These are phyloP conservation scores for Nephila pilipes DNA, from an alignment of 1,140 invertebrate genomes.

Conservation along the genomic window DNA sequence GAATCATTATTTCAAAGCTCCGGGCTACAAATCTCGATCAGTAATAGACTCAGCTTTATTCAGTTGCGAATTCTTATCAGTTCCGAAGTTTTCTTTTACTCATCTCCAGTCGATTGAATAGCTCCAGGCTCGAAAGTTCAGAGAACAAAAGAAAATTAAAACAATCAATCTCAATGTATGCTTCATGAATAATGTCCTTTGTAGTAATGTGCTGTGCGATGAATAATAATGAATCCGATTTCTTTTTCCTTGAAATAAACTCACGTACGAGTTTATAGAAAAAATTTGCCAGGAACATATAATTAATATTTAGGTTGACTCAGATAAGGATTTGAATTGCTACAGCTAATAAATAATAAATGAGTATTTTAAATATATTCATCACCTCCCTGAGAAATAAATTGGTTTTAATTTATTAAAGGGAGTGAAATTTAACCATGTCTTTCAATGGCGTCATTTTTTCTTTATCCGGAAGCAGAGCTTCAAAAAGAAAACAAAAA, in stretches of 20 bases:
- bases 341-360: neutral
- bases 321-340: neutral
- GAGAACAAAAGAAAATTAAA: conserved; percentile 12
- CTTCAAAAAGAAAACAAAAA: no score
- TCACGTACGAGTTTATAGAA: neutral
- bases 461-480: neutral
- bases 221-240: neutral
- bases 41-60: conserved; percentile 9
- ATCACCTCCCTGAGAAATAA: neutral
- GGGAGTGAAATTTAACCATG: neutral
- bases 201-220: neutral
- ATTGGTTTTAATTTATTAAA: neutral
- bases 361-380: neutral
- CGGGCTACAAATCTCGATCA: neutral
- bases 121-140: neutral
- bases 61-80: conserved; percentile 6
- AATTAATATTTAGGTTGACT: neutral
- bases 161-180: neutral
- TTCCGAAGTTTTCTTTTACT: neutral
- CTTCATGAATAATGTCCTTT: neutral
- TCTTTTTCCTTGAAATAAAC: neutral
- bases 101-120: neutral
- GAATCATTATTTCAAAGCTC: conserved; percentile 16
- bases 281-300: neutral
- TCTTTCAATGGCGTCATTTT: neutral